Evolutionary conservation across 2,888 invertebrate genomes (phyloP), one percentile per base, ranked within the genome.

Genomic region (Amphipyra tragopoginis): DNA sequence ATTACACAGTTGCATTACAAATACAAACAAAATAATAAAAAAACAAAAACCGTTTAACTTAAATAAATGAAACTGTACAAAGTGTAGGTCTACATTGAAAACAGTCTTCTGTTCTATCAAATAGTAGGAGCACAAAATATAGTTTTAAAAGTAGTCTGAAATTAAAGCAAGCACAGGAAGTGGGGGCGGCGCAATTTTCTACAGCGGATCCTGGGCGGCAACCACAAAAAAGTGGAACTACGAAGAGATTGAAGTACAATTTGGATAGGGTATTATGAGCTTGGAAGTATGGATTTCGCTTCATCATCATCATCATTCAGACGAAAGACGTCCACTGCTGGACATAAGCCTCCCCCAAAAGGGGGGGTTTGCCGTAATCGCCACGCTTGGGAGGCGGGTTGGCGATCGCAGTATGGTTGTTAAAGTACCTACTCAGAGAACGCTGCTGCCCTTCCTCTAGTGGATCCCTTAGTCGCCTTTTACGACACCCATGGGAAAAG

Each of bases 181-280:
- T 69, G 68, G 76, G 86, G 78, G 81, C 77, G 72, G 81, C 74
- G 87, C 86, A 86, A 90, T 89, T 89, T 89, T 88, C 84, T 82
- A 72, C 81, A 72, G 77, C 77, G 81, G 78, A 75, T 78, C 81
- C 83, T 79, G 80, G 72, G 72, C 69, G 67, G 47, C 66, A 55
- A 85, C 88, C 88, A 79, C 88, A 83, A 60, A 39, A 34, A 60
- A 64, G 2, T n/a, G 4, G 48, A 77, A 9, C 33, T 26, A 6
- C 0, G 49, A 63, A 53, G 34, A 33, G 11, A 50, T 47, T 26
- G 9, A 49, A 61, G 45, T 44, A 42, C 51, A n/a, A 2, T 29
- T 34, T 53, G 72, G 72, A 75, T 71, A 13, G 0, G 75, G 51
- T 13, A 62, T n/a, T n/a, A 15, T 50, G 10, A 29, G 5, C 21